A percentile compares a stretch with the other conserved stretches of the same genome.
These are phyloP conservation scores for Amblyornis subalaris DNA, from an alignment of 2,113 vertebrate genomes.

Conservation along the genomic window DNA sequence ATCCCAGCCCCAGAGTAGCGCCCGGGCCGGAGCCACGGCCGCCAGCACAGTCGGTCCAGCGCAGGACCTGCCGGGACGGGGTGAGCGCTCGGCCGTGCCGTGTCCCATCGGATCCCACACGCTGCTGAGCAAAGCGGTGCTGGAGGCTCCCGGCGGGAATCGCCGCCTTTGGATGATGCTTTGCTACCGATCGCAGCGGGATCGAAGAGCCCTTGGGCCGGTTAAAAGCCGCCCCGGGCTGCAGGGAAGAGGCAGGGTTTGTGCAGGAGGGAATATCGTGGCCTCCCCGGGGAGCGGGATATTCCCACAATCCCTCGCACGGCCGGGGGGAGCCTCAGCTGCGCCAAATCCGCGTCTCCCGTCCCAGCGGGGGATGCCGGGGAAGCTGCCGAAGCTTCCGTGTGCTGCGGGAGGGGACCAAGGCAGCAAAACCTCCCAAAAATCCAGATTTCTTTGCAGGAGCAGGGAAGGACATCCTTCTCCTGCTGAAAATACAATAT, in stretches of 20 bases:
- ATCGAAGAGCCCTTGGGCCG: background rate
- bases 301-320: constrained; percentile 44
- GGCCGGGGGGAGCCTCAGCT: background rate
- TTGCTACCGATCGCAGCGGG: rapidly evolving
- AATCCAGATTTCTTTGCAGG: rapidly evolving
- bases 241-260: background rate
- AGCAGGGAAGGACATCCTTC: background rate
- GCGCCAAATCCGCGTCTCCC: background rate
- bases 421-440: rapidly evolving
- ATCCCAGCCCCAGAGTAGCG: background rate
- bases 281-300: background rate
- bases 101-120: background rate
- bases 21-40: background rate
- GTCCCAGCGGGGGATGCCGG: background rate
- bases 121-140: rapidly evolving
- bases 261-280: background rate
- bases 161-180: background rate
- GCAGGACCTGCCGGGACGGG: background rate
- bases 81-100: background rate
- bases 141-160: background rate
- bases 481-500: rapidly evolving
- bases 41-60: background rate
- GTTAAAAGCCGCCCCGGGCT: background rate
- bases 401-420: rapidly evolving
- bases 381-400: background rate